Evolutionary conservation across 2,888 invertebrate species (phyloP).

Genomic region (Pachymerium ferrugineum): DNA sequence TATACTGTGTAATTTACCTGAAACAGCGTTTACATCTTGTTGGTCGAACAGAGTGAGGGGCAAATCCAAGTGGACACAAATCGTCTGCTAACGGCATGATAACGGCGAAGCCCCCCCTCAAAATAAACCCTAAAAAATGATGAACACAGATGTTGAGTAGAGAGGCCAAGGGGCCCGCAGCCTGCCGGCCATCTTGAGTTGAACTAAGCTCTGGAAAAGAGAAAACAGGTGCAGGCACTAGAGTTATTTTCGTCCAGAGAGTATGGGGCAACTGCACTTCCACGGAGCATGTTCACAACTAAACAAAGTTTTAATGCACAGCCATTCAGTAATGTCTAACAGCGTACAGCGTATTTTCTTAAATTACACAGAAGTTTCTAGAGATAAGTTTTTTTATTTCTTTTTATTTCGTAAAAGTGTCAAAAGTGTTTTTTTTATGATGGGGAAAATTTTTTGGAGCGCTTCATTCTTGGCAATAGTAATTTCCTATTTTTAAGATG

Average conservation of each 20-base stretch:
- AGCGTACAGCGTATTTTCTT: background rate
- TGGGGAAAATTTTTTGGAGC: background rate
- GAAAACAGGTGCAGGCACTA: conserved; percentile 1
- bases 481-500: conserved; percentile 13
- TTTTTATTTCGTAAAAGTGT: background rate
- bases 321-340: background rate
- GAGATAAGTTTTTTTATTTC: background rate
- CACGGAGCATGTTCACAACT: background rate
- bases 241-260: background rate
- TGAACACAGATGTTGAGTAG: background rate
- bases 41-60: conserved; percentile 90
- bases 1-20: too few species aligned
- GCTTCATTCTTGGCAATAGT: background rate
- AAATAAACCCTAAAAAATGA: background rate
- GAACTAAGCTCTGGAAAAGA: background rate
- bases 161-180: conserved; percentile 8
- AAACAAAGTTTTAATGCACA: background rate
- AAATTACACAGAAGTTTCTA: background rate
- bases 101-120: background rate
- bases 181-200: conserved; percentile 1
- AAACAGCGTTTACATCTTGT: conserved; percentile 89
- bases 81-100: conserved; percentile 50
- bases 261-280: background rate
- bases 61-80: conserved; percentile 87
- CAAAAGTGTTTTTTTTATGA: background rate